Evolutionary conservation across 2,888 invertebrate genomes (phyloP).

Genomic region (Alloscopus bannaensis): DNA sequence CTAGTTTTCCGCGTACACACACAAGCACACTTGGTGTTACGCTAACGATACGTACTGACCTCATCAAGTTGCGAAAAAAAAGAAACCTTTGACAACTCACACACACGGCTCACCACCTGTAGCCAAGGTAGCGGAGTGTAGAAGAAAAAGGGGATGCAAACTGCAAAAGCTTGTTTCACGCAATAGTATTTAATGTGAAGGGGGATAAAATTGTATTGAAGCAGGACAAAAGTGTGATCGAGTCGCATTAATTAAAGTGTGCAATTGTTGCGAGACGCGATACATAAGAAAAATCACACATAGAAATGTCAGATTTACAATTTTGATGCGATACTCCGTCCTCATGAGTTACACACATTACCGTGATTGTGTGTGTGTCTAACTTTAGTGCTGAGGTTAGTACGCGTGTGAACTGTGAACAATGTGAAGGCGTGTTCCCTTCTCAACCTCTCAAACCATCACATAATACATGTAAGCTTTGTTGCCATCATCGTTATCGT

Average conservation of each 20-base stretch:
- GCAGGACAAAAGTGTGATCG: constrained; percentile 49
- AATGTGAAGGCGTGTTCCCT: constrained; percentile 22
- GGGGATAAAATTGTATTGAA: no score
- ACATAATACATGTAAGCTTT: no score
- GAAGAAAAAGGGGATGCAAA: constrained; percentile 9
- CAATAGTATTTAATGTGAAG: no score
- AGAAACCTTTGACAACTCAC: not conserved
- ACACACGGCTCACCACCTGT: no score
- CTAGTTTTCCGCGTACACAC: no score
- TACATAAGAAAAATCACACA: not conserved
- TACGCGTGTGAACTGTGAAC: constrained; percentile 46
- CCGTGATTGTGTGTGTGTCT: no score
- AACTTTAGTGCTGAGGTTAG: not conserved
- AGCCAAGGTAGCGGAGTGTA: no score
- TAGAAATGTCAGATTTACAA: not conserved
- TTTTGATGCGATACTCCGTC: not conserved
- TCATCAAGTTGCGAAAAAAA: not conserved
- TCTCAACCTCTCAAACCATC: not conserved
- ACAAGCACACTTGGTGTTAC: no score
- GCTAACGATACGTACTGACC: not conserved
- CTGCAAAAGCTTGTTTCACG: constrained; percentile 32
- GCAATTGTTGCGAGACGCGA: constrained; percentile 1
- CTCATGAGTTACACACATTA: not conserved
- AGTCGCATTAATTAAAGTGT: constrained; percentile 42
- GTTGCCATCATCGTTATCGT: no score